phyloP scores from a whole-genome alignment of 2,888 invertebrate genomes.

The Octonoba sinensis region DNA sequence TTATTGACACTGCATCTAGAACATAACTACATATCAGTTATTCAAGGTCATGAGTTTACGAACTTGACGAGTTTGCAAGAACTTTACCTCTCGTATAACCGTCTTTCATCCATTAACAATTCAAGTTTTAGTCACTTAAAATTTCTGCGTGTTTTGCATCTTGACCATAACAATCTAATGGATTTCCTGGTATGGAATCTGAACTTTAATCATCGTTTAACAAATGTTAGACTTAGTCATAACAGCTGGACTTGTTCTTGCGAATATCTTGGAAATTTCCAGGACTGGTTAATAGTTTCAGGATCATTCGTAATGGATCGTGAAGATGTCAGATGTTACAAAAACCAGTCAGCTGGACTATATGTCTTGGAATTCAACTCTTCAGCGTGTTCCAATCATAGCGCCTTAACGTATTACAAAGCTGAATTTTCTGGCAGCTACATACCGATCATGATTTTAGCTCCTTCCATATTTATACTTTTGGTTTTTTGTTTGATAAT shows the following conservation, averaged over 20 bases:
- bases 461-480: constrained; percentile 79
- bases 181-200: constrained; percentile 80
- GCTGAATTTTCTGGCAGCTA: constrained; percentile 83
- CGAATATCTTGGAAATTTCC: constrained; percentile 82
- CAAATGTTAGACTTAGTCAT: constrained; percentile 79
- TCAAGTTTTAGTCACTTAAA: constrained; percentile 80
- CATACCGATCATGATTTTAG: constrained; percentile 80
- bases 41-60: constrained; percentile 85
- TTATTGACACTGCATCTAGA: constrained; percentile 82
- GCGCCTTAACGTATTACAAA: constrained; percentile 73
- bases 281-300: constrained; percentile 82
- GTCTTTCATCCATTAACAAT: constrained; percentile 79
- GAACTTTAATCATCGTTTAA: constrained; percentile 74
- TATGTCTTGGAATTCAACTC: constrained; percentile 67
- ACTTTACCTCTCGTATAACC: constrained; percentile 82
- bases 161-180: constrained; percentile 81
- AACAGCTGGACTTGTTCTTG: constrained; percentile 90
- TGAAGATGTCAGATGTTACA: constrained; percentile 63
- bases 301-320: constrained; percentile 75
- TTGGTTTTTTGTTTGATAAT: constrained; percentile 79
- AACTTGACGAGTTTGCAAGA: constrained; percentile 81
- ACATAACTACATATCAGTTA: constrained; percentile 79
- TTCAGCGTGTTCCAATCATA: constrained; percentile 66
- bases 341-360: constrained; percentile 63
- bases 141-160: constrained; percentile 77